phyloP scores from a whole-genome alignment of 2,113 vertebrate species.

The Cochlearius cochlearius region DNA sequence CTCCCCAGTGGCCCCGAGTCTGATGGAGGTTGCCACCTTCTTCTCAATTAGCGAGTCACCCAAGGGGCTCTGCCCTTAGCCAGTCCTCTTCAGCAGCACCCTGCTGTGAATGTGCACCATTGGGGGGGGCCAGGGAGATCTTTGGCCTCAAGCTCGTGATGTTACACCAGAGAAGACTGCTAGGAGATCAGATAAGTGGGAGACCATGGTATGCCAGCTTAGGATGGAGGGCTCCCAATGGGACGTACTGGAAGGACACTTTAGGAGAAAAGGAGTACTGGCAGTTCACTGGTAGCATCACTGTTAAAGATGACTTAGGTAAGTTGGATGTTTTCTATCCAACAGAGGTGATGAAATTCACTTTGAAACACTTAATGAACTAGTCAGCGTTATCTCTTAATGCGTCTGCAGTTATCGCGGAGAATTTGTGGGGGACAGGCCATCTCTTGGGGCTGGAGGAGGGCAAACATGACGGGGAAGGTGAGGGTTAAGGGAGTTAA shows the following conservation, averaged over 20 bases:
- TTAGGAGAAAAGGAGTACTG: neutral
- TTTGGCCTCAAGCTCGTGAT: neutral
- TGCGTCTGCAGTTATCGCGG: neutral
- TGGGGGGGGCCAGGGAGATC: no score
- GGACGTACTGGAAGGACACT: neutral
- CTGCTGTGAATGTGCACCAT: rapidly evolving
- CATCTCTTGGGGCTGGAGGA: neutral
- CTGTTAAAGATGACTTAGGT: neutral
- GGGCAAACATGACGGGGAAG: neutral
- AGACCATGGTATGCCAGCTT: neutral
- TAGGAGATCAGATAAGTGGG: neutral
- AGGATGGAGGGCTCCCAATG: neutral
- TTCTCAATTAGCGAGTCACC: neutral
- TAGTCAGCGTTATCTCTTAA: neutral
- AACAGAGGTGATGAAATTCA: neutral
- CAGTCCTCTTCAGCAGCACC: neutral
- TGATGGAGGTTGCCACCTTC: neutral
- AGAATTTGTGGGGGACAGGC: neutral
- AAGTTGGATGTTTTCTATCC: neutral
- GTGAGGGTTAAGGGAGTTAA: neutral
- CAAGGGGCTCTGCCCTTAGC: neutral
- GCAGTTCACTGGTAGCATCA: neutral
- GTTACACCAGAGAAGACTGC: neutral
- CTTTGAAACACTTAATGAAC: neutral
- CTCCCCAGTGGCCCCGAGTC: neutral